Evolutionary conservation across 1,140 invertebrate species (phyloP), one percentile per base, ranked within the genome.

Genomic region (Neocloeon triangulifer): DNA sequence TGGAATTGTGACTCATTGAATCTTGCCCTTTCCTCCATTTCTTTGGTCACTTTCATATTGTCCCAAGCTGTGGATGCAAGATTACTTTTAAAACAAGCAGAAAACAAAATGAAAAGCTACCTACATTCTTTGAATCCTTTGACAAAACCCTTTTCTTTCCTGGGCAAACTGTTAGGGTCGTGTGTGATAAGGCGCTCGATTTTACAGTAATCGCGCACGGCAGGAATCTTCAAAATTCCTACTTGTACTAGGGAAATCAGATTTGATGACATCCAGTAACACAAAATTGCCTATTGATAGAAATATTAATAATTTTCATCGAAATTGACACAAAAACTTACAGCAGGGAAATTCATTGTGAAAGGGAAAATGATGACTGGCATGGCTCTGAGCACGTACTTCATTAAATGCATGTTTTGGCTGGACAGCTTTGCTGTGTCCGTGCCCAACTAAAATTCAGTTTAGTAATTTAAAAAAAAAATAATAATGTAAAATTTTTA

Each of bases 241-340:
- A 80, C 76, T 71, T 94, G 86, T 0, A 59, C 27, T 5, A 97
- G 43, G 0, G 89, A 91, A 35, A 92, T 68, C n/a, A 76, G 58
- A 50, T 97, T 97, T 33, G 69, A 78, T 17, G 75, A 70, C 19
- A 66, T 58, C 91, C 91, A 97, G 48, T 97, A 96, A 22, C 73
- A 70, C 15, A 88, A 55, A 43, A 96, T 70, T 10, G 77, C 84
- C 71, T 73, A 41, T n/a, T 52, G 50, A 40, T 36, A 38, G 37
- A 40, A 38, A 19, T 35, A 30, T 30, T 21, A 26, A 26, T 18
- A 36, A 22, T 31, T 22, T 10, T 3, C 5, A 4, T 15, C 5
- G n/a, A 6, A 15, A 26, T 5, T 10, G 5, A 5, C 6, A 25
- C 19, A 13, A 23, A 4, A n/a, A 61, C 63, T 61, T 57, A 76